A percentile compares a stretch with the other conserved stretches of the same genome.
phyloP scores from a whole-genome alignment of 2,113 vertebrate species.

The Austrofundulus limnaeus region DNA sequence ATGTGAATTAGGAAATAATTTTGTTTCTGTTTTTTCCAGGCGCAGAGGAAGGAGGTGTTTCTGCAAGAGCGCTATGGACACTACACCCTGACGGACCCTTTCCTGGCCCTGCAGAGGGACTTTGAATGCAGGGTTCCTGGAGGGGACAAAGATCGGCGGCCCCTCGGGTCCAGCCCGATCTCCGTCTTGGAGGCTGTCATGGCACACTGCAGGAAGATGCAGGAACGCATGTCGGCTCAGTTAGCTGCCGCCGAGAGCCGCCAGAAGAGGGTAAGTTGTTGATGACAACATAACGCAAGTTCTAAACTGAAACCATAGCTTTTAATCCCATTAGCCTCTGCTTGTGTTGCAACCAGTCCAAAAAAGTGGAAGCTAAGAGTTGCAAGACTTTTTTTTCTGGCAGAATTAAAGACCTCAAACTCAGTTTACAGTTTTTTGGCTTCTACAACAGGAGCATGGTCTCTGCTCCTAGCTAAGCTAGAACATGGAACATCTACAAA shows the following conservation, averaged over 20 bases:
- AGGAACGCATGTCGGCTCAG: constrained; percentile 94
- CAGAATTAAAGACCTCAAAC: too few species aligned
- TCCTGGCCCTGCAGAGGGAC: constrained; percentile 96
- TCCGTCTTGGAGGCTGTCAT: constrained; percentile 97
- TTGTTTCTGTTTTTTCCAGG: constrained; percentile 76
- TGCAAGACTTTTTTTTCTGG: too few species aligned
- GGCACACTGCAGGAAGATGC: constrained; percentile 98
- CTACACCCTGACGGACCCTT: constrained; percentile 95
- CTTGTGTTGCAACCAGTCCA: too few species aligned
- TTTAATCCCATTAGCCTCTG: too few species aligned
- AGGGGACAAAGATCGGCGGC: constrained; percentile 85
- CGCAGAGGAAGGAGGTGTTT: constrained; percentile 94
- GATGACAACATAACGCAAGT: too few species aligned
- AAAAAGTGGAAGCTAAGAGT: too few species aligned
- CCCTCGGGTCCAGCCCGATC: constrained; percentile 90
- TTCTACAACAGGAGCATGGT: too few species aligned
- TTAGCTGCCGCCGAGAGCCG: constrained; percentile 92
- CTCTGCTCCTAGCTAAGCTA: too few species aligned
- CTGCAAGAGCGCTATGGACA: constrained; percentile 95
- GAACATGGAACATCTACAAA: too few species aligned
- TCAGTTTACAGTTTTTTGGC: too few species aligned
- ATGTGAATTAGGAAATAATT: too few species aligned
- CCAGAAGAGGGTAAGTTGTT: constrained; percentile 89
- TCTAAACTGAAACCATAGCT: too few species aligned
- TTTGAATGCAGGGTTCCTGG: constrained; percentile 83